Conservation (phyloP, 2,797 vertebrate genomes). For the Sciurus vulgaris region DNA sequence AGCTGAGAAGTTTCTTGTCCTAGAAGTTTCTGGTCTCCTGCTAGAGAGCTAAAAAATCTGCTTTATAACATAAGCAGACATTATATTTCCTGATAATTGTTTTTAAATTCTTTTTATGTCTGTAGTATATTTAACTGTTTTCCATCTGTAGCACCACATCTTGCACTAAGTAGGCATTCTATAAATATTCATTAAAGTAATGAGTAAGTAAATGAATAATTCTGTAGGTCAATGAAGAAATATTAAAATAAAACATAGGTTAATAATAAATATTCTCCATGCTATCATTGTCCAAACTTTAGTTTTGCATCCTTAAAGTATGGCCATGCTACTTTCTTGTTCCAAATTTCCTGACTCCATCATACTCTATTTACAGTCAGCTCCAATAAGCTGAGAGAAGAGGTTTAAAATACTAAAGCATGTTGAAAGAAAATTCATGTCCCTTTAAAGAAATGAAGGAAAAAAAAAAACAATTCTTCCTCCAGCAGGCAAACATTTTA, state of each 20-base stretch:
- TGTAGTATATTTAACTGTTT: not conserved
- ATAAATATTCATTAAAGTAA: not conserved
- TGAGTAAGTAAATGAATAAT: not conserved
- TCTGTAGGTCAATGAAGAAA: not conserved
- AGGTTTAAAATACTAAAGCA: conserved; percentile 23
- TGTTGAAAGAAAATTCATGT: conserved; percentile 51
- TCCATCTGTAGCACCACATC: not conserved
- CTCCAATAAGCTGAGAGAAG: conserved; percentile 7
- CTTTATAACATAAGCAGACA: not conserved
- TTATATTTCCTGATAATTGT: not conserved
- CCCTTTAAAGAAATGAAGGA: conserved; percentile 45
- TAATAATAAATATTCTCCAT: not conserved
- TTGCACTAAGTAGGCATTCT: not conserved
- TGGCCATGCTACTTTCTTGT: not conserved
- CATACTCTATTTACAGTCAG: not conserved
- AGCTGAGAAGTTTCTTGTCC: not conserved
- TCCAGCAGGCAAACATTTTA: conserved; percentile 61
- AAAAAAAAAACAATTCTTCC: conserved; percentile 6
- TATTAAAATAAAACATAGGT: conserved; percentile 37
- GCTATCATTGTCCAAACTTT: conserved; percentile 29
- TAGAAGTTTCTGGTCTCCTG: too few species aligned
- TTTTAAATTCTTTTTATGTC: not conserved
- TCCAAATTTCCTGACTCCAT: conserved; percentile 27
- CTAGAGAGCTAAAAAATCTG: not conserved
- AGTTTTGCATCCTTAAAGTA: conserved; percentile 16